phyloP scores from a whole-genome alignment of 2,888 invertebrate genomes.

The Isoperla grammatica region DNA sequence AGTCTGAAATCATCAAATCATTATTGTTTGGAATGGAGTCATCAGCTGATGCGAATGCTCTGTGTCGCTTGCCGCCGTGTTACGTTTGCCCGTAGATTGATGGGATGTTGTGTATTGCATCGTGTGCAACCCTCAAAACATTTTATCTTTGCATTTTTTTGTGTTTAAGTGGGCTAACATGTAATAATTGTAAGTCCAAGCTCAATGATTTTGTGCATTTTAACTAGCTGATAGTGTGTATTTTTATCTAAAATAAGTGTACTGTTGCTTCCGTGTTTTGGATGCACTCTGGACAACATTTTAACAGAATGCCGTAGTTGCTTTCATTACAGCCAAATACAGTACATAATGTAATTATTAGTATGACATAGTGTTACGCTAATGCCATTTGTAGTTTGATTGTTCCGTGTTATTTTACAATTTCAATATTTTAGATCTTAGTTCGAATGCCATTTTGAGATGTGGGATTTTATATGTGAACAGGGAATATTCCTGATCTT shows the following conservation, averaged over 20 bases:
- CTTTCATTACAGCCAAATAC: constrained; percentile 12
- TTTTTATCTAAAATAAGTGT: background rate
- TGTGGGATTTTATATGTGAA: too few species aligned
- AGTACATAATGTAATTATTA: background rate
- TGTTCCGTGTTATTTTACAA: background rate
- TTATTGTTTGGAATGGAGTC: constrained; percentile 4
- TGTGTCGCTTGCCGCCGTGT: constrained; percentile 3
- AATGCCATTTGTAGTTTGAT: constrained; percentile 4
- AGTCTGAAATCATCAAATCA: background rate
- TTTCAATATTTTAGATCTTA: too few species aligned
- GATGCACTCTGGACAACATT: background rate
- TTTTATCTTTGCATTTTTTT: constrained; percentile 3
- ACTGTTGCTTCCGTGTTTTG: background rate
- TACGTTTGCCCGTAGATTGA: constrained; percentile 15
- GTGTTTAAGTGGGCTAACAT: background rate
- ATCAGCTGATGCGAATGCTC: constrained; percentile 9
- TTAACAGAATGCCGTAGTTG: constrained; percentile 23
- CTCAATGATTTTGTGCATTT: background rate
- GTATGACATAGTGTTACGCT: constrained; percentile 1
- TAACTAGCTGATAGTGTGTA: background rate
- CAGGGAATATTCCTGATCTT: too few species aligned
- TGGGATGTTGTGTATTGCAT: constrained; percentile 14
- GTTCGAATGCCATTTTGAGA: too few species aligned
- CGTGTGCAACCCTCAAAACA: constrained; percentile 16
- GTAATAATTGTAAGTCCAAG: background rate